phyloP scores from a whole-genome alignment of 2,797 vertebrate species.

The Meriones psammophilus region DNA sequence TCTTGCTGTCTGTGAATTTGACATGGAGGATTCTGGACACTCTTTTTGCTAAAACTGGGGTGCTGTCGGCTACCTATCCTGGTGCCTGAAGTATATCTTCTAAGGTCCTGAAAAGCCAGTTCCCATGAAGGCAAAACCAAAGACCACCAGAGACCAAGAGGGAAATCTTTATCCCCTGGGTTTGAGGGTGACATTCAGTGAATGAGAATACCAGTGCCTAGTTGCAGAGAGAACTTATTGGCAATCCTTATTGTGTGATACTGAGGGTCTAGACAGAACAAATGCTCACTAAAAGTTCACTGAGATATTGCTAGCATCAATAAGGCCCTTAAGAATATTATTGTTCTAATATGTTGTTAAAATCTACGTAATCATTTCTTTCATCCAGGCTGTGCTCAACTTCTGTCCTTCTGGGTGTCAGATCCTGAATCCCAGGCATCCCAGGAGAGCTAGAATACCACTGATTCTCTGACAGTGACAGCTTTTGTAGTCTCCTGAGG shows the following conservation, averaged over 20 bases:
- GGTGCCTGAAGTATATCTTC: constrained; percentile 54
- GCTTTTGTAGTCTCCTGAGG: constrained; percentile 61
- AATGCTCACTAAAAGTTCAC: background rate
- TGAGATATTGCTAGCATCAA: background rate
- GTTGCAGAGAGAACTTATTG: background rate
- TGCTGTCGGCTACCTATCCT: background rate
- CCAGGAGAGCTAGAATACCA: background rate
- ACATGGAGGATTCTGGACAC: background rate
- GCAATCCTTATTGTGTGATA: constrained; percentile 48
- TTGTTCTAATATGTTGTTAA: background rate
- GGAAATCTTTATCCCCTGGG: background rate
- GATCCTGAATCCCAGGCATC: constrained; percentile 12
- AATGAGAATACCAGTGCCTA: background rate
- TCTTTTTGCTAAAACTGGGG: background rate
- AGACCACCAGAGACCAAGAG: background rate
- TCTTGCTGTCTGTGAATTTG: background rate
- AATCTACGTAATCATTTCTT: background rate
- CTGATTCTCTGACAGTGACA: background rate
- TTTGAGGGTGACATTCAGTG: background rate
- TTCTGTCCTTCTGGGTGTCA: background rate
- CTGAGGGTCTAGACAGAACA: background rate
- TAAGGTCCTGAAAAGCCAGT: constrained; percentile 45
- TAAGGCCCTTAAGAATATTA: background rate
- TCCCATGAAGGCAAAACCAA: constrained; percentile 43
- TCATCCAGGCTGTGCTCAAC: background rate